Base-by-base conservation (phyloP, 2,113 vertebrate genomes). In the Callochromis pleurospilus region DNA sequence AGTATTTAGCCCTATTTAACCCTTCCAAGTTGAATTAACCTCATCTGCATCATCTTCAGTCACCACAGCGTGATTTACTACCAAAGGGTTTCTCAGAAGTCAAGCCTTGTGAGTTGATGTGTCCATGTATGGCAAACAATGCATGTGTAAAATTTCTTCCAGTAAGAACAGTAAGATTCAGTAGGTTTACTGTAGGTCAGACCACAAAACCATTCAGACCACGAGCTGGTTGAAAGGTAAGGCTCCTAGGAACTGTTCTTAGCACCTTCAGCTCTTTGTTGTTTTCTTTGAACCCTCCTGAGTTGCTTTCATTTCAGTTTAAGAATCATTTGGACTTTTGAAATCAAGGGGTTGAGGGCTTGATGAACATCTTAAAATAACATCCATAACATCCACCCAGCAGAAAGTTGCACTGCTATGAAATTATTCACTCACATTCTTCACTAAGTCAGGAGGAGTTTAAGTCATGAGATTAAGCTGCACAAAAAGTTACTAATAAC, bases 291-390 rank as follows among this genome's bases (percentile, higher is more conserved):
- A 42, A 42, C 38, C 0, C 65, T 70, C 36, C 36, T 15, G 65
- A 70, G 36, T 70, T 24, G n/a, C 38, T 70, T 70, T 65, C 19
- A 65, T 70, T 70, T 70, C 5, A 42, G 8, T 70, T 24, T 42
- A 70, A 42, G 12, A 1, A 42, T 70, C 5, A 70, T 65, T 65
- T 42, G 38, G 10, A 42, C 65, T 70, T 21, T 70, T 42, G 65
- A 0, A 70, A 42, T 6, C 38, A 70, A 42, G 5, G 65, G n/a
- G 2, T 42, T 14, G n/a, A 42, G 36, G 65, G n/a, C 38, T 42
- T 42, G n/a, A 68, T 14, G 62, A 68, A 13, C 62, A 68, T 13
- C n/a, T 42, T 40, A 70, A 40, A 70, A 40, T 21, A 21, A 68
- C 19, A 40, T 68, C 62, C 33, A 40, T 21, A 21, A 68, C 10